Evolutionary conservation across 2,888 invertebrate genomes (phyloP), one percentile per base, ranked within the genome.

Genomic region (Eupithecia subfuscata): DNA sequence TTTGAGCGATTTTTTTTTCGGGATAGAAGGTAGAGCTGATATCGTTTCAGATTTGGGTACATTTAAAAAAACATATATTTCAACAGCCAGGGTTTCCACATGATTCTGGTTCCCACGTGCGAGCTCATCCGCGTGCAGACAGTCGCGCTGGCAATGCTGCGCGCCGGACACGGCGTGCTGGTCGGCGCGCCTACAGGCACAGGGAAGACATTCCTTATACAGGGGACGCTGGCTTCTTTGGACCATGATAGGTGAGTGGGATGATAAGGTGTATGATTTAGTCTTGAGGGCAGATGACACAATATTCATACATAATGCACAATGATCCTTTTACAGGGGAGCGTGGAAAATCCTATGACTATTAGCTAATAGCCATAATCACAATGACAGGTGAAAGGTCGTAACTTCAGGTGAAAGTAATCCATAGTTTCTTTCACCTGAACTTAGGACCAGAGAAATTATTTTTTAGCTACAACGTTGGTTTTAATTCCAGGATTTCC

Each of bases 141-240:
- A 84, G 92, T 98, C 7, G 96, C 97, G 0, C 95, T 96, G 14
- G 94, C 96, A 11, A 95, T 98, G 78, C 88, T 98, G 73, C 89
- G 90, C 52, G 92, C 95, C 9, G 96, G 96, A 0, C 95, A 95
- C 87, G 98, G 98, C 0, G 97, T 97, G 7, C 91, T 98, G 82
- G 89, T 98, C 60, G 97, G 97, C 0, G 98, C 98, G 0, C 97
- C 97, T 45, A 97, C 98, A 0, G 98, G 98, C n/a, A 98, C 98
- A 0, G 97, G 97, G 16, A 97, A 98, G 93, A 98, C 98, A 0
- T 98, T 97, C 16, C 96, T 97, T 18, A 96, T 97, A 0, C 96
- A 96, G 78, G 96, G 96, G 77, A 97, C 97, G 0, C 89, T 97
- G 11, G 91, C 92, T 37, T 90, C 92, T 48, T 90, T 97, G 56